These are phyloP conservation scores for Lateolabrax maculatus DNA, from an alignment of 2,797 vertebrate species.

Conservation along the genomic window DNA sequence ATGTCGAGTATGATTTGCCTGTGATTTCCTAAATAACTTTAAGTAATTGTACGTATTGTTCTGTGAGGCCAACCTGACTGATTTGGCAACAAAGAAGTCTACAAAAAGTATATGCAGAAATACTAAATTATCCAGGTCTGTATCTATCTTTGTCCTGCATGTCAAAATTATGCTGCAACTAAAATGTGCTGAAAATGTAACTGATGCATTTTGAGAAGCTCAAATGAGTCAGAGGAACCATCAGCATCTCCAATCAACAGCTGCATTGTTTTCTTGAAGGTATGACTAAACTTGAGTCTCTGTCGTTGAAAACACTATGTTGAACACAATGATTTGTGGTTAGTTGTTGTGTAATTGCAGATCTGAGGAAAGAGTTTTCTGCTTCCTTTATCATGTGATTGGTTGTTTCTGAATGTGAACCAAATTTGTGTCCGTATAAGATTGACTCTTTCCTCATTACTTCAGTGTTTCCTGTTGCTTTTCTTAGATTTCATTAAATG, in stretches of 20 bases:
- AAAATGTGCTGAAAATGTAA: slow-evolving; percentile 30
- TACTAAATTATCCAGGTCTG: not conserved
- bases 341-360: slow-evolving; percentile 48
- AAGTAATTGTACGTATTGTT: not conserved
- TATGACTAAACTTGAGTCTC: not conserved
- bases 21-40: not conserved
- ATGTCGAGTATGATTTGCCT: not conserved
- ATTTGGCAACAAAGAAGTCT: not conserved
- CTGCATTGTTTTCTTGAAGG: slow-evolving; percentile 70
- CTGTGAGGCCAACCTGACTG: not conserved
- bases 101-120: not conserved
- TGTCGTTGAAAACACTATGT: slow-evolving; percentile 46
- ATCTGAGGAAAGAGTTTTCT: slow-evolving; percentile 4
- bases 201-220: slow-evolving; percentile 25
- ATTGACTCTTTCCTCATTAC: not conserved
- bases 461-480: not conserved
- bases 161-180: slow-evolving; percentile 44
- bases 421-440: slow-evolving; percentile 32
- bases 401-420: slow-evolving; percentile 38
- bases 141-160: not conserved
- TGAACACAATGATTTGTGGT: slow-evolving; percentile 30
- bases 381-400: slow-evolving; percentile 7
- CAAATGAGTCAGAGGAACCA: slow-evolving; percentile 24
- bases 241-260: slow-evolving; percentile 68
- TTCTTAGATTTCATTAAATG: too few species aligned